phyloP scores from a whole-genome alignment of 2,797 vertebrate genomes.

The Perodicticus potto region DNA sequence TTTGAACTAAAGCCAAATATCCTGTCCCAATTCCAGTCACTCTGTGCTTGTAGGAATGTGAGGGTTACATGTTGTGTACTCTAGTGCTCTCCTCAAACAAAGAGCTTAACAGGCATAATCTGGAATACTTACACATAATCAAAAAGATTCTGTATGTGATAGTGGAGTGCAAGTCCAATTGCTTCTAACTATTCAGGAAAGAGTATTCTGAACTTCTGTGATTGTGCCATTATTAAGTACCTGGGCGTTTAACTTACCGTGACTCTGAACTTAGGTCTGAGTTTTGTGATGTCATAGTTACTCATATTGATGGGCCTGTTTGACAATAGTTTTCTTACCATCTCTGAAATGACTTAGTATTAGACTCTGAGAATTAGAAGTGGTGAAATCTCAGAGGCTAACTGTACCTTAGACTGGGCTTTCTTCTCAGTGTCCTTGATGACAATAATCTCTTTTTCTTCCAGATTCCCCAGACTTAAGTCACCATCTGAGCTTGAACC shows the following conservation, averaged over 20 bases:
- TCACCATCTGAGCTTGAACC: conserved; percentile 56
- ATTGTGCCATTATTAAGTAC: conserved; percentile 28
- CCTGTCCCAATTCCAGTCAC: background rate
- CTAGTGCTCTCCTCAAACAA: background rate
- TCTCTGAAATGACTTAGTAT: conserved; percentile 59
- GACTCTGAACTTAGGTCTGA: conserved; percentile 1
- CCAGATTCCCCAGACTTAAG: conserved; percentile 73
- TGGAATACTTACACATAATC: conserved; percentile 38
- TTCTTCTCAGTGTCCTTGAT: conserved; percentile 81
- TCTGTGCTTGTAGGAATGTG: background rate
- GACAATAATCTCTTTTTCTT: conserved; percentile 83
- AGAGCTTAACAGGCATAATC: background rate
- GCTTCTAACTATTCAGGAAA: conserved; percentile 28
- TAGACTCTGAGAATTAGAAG: conserved; percentile 45
- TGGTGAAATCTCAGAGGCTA: conserved; percentile 21
- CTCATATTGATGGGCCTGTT: background rate
- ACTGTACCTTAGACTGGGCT: conserved; percentile 77
- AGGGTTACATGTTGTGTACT: background rate
- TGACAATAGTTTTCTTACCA: background rate
- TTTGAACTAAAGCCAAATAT: conserved; percentile 36
- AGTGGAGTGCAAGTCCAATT: background rate
- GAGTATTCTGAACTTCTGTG: conserved; percentile 31
- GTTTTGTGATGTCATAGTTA: conserved; percentile 54
- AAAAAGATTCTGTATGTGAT: conserved; percentile 41
- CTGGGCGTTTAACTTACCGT: conserved; percentile 43